Conservation (phyloP, 2,888 invertebrate species). For the Acrobasis suavella region DNA sequence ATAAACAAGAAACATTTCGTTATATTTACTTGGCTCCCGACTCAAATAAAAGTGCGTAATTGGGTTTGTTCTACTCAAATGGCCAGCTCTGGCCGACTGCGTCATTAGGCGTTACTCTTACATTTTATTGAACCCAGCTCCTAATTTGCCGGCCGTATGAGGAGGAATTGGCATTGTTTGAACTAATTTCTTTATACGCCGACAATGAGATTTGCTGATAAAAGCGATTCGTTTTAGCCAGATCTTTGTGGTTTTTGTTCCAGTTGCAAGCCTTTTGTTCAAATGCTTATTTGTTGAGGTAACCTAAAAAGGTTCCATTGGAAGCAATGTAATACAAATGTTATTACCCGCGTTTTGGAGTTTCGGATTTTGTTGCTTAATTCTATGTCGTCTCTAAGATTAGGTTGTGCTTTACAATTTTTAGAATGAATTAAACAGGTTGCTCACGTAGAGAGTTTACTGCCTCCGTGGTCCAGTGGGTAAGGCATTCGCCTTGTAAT, state of each 20-base stretch:
- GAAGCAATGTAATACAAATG: neutral
- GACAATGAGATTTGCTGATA: conserved; percentile 19
- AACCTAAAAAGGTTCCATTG: neutral
- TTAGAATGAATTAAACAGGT: too few species aligned
- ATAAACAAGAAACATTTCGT: conserved; percentile 13
- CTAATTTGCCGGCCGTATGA: conserved; percentile 22
- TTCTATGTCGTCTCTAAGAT: too few species aligned
- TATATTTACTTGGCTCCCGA: conserved; percentile 29
- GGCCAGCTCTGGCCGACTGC: conserved; percentile 44
- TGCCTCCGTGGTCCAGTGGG: too few species aligned
- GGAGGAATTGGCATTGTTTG: conserved; percentile 25
- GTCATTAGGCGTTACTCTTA: conserved; percentile 44
- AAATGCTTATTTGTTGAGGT: neutral
- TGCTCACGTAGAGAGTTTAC: too few species aligned
- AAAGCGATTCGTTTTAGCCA: conserved; percentile 11
- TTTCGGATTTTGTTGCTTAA: too few species aligned
- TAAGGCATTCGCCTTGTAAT: too few species aligned
- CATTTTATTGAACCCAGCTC: conserved; percentile 22
- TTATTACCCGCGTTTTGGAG: too few species aligned
- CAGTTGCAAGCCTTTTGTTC: neutral
- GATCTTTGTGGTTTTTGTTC: neutral
- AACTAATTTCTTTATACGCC: conserved; percentile 24
- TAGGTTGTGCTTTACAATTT: too few species aligned
- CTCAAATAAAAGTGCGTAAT: conserved; percentile 55
- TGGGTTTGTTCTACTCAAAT: conserved; percentile 54